Evolutionary conservation across 1,140 invertebrate species (phyloP), one percentile per base, ranked within the genome.

Genomic region (Drosophila oshimai): DNA sequence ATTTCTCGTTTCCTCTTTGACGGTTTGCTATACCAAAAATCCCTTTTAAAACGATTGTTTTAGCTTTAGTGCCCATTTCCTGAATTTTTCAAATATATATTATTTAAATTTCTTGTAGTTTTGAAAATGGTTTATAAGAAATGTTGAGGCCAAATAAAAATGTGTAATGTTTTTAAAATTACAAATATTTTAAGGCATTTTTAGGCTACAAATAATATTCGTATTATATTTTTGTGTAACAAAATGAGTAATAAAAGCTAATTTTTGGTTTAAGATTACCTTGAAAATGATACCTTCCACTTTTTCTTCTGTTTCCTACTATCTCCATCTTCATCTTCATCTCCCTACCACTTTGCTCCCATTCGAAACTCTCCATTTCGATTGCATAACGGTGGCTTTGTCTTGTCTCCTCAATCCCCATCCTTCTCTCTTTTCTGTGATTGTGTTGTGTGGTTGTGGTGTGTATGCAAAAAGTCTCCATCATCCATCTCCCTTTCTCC

Each of bases 311-410:
- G 28, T 31, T 54, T 6, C 24, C 18, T 44, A 28, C 4, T 15
- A 42, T 58, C 26, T 37, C 42, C 17, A 36, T 36, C 29, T 50
- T 29, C 2, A 10, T 10, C 28, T 10, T 24, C 3, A 17, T 18
- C 36, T 42, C 26, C 22, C 28, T 26, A n/a, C 36, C 20, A 20
- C 20, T 42, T 61, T 60, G 36, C 58, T 62, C 34, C 26, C 58
- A 62, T 29, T 65, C 24, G 57, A 47, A 65, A 39, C 61, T 50
- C 24, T 65, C 54, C 33, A 65, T 50, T 65, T 65, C 58, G 42
- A 65, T 65, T 65, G 26, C 61, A 65, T 65, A 65, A 65, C 60
- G 55, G 13, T 33, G n/a, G 13, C 53, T 15, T 7, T 29, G 17
- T n/a, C 34, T 15, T n/a, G n/a, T n/a, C n/a, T n/a, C n/a, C n/a